Evolutionary conservation across 2,113 vertebrate species (phyloP), one percentile per base, ranked within the genome.

Genomic region (Natator depressus): DNA sequence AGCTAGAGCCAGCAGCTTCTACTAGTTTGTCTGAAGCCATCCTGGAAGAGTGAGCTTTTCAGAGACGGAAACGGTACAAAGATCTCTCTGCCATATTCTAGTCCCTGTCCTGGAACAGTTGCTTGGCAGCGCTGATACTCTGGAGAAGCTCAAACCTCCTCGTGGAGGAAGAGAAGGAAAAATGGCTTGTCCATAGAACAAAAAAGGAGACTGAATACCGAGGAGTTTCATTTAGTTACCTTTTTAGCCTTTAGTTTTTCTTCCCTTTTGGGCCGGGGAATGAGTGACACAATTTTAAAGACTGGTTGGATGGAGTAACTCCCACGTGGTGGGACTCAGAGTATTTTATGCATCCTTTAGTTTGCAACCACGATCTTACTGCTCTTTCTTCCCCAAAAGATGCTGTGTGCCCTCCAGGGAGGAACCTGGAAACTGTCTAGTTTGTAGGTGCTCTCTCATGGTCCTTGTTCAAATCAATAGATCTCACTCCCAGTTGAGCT

Each of bases 1-100:
- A 95, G 84, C 97, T 98, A 87, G 38, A 94, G 93, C 96, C 90
- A 92, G 88, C 96, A 97, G 94, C 95, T 96, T 94, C 96, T 92
- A 80, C 93, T 89, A 95, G 97, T 93, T 88, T 93, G 75, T 80
- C 92, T 91, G 53, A 82, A 92, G 86, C 82, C 89, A 90, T 84
- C 90, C 96, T 35, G 62, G 82, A 91, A 96, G 96, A 84, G 94
- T 80, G 85, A 91, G 80, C 93, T 95, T 93, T 88, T 75, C 81
- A 88, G 89, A 95, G 54, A 11, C 29, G 69, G 92, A 59, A 95
- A 55, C 93, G 1, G 89, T 65, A 89, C 1, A 0, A 49, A 85
- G 75, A 27, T 94, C 47, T 95, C 83, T 76, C 82, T 51, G 25
- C 89, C 82, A 0, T 11, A 83, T 96, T 97, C 93, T 42, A 8